Evolutionary conservation across 1,140 invertebrate genomes (phyloP), one percentile per base, ranked within the genome.

Genomic region (Trialeurodes vaporariorum): DNA sequence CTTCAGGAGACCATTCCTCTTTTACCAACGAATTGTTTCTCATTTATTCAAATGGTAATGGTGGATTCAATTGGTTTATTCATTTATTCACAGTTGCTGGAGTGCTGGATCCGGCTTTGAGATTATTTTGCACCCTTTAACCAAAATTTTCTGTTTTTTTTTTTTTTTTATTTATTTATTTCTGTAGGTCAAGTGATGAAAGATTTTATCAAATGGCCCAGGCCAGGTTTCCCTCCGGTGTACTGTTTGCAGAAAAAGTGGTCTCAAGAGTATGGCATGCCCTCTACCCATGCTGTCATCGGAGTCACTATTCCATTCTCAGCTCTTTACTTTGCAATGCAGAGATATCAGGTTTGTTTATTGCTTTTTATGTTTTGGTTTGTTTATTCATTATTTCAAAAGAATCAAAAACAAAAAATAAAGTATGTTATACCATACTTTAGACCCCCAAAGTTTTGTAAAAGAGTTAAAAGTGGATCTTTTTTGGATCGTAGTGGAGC

Each of bases 251-350:
- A 95, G 77, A 84, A 84, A 25, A 94, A 91, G 82, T 94, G 89
- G 89, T 84, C 87, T 0, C 77, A 91, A 69, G 93, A 96, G 77
- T 96, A 93, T 82, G 92, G 92, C 25, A 93, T 96, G 90, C 93
- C 93, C 13, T 95, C 92, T 2, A 95, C 93, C 1, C 93, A 96
- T 81, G 93, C 93, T 2, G 93, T 95, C 90, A 88, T 94, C 60
- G 91, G 86, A 2, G 83, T 92, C 23, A 87, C 89, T 0, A 89
- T 96, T 73, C 93, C 93, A 61, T 91, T 93, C 76, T 89, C 91
- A 21, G 82, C 94, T 61, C 75, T 94, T 65, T 79, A 91, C 67
- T 92, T 90, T 72, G 91, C 91, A 5, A 84, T 87, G 75, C 82
- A 88, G 75, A 81, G 90, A 79, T 96, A 95, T 77, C 85, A 91